Percentiles rank a stretch among this genome's conserved stretches.
These are phyloP conservation scores for Hipparchia sbordonii DNA, from an alignment of 2,888 invertebrate species.

Conservation along the genomic window DNA sequence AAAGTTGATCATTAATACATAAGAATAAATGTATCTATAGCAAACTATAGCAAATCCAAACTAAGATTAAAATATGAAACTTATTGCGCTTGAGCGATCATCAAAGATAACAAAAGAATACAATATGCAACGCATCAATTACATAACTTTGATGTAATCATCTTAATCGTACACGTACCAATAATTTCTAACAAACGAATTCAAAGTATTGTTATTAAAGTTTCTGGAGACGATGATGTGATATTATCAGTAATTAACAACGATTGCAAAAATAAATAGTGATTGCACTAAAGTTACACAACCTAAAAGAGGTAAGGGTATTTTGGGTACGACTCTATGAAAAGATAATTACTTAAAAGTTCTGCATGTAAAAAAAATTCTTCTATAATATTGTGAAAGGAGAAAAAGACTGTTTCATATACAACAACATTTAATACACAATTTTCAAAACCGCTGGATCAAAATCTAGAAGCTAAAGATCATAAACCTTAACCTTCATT, in stretches of 20 bases:
- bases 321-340: neutral
- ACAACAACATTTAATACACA: too few species aligned
- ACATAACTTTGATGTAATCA: slow-evolving; percentile 1
- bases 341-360: neutral
- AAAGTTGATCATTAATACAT: too few species aligned
- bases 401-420: too few species aligned
- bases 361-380: too few species aligned
- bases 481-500: too few species aligned
- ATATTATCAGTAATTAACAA: neutral
- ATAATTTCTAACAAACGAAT: too few species aligned
- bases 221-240: neutral
- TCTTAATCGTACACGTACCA: neutral
- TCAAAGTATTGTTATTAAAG: slow-evolving; percentile 2
- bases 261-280: neutral
- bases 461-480: too few species aligned
- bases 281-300: neutral
- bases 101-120: neutral
- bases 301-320: neutral
- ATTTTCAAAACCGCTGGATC: too few species aligned
- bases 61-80: too few species aligned
- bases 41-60: too few species aligned
- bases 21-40: neutral
- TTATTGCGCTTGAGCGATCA: neutral
- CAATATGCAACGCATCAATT: neutral
- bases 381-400: too few species aligned